These are phyloP conservation scores for Popillia japonica DNA, from an alignment of 1,140 invertebrate species.

Conservation along the genomic window DNA sequence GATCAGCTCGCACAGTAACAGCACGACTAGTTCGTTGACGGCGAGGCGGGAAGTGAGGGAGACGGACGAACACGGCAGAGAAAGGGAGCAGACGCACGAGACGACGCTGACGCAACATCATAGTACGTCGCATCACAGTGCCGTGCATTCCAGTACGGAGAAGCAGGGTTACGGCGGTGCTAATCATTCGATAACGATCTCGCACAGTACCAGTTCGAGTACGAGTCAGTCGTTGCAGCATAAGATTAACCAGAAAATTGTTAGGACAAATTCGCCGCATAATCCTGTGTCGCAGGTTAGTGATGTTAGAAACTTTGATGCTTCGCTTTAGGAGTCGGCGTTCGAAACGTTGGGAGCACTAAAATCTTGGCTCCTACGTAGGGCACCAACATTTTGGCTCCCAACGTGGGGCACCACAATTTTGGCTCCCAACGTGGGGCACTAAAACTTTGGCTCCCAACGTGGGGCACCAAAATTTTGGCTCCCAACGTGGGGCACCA, in stretches of 20 bases:
- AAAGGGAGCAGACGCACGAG: constrained; percentile 68
- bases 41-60: constrained; percentile 68
- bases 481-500: too few relatives aligned
- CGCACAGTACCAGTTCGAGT: constrained; percentile 71
- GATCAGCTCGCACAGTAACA: constrained; percentile 71
- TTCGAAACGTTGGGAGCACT: too few relatives aligned
- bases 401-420: too few relatives aligned
- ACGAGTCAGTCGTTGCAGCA: constrained; percentile 65
- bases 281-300: constrained; percentile 60
- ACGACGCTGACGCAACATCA: constrained; percentile 70
- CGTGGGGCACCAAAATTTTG: too few relatives aligned
- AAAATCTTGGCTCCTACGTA: too few relatives aligned
- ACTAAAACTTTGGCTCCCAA: too few relatives aligned
- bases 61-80: constrained; percentile 57
- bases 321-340: too few relatives aligned
- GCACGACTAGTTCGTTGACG: constrained; percentile 67
- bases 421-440: too few relatives aligned
- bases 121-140: constrained; percentile 69
- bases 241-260: constrained; percentile 59
- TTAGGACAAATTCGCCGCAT: constrained; percentile 65
- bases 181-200: constrained; percentile 69
- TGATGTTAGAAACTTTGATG: too few relatives aligned
- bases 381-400: too few relatives aligned
- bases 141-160: constrained; percentile 69
- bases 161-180: constrained; percentile 67